Conservation (phyloP, 2,113 vertebrate genomes). For the Hippocampus mohnikei region DNA sequence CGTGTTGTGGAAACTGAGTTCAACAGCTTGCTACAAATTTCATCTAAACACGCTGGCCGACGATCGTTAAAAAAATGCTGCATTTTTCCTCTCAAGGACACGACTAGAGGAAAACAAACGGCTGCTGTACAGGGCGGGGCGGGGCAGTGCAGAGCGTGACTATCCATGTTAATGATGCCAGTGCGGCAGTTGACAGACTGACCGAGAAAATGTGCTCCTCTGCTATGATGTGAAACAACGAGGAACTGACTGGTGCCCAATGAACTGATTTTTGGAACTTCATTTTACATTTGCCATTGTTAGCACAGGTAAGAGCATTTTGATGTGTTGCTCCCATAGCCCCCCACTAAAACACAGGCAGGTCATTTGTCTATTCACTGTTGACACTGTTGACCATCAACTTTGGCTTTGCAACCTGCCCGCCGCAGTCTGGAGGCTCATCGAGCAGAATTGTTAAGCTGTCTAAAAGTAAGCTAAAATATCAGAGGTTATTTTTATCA, state of each 20-base stretch:
- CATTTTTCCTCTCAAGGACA: constrained; percentile 43
- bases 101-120: constrained; percentile 44
- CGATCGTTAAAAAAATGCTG: constrained; percentile 12
- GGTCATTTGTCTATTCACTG: background rate
- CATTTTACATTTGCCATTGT: background rate
- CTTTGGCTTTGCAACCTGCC: background rate
- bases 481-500: background rate
- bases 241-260: constrained; percentile 6
- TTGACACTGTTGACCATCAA: background rate
- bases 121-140: constrained; percentile 37
- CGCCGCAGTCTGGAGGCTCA: background rate
- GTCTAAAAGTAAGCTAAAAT: background rate
- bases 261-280: background rate
- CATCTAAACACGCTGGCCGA: constrained; percentile 1
- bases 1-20: constrained; percentile 14
- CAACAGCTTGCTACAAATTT: constrained; percentile 8
- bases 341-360: background rate
- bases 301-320: background rate
- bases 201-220: constrained; percentile 37
- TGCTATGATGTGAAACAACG: constrained; percentile 5
- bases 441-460: background rate
- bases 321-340: no score
- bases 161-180: constrained; percentile 67
- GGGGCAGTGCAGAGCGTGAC: constrained; percentile 44
- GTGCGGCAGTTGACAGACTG: constrained; percentile 49